phyloP scores from a whole-genome alignment of 2,113 vertebrate genomes.

The Crotophaga sulcirostris region DNA sequence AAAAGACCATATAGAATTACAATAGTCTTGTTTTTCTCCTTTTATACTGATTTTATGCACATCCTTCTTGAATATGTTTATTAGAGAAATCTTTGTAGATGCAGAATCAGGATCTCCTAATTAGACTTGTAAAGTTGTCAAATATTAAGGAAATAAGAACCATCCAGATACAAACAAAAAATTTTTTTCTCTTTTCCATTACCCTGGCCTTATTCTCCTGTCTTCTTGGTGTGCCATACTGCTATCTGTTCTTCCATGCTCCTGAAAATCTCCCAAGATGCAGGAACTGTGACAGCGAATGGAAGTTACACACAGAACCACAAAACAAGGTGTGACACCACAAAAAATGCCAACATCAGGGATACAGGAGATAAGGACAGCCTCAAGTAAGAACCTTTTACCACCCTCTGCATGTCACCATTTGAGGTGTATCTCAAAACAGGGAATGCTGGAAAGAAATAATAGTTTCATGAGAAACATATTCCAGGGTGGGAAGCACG shows the following conservation, averaged over 20 bases:
- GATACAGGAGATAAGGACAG: background rate
- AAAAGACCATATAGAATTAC: background rate
- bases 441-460: background rate
- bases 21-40: background rate
- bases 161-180: background rate
- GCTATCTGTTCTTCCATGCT: fast-evolving
- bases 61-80: background rate
- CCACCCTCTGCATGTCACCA: background rate
- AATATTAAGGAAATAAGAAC: background rate
- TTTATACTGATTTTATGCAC: background rate
- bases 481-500: background rate
- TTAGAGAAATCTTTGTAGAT: background rate
- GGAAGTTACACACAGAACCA: background rate
- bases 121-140: background rate
- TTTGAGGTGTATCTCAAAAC: background rate
- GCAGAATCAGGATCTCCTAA: background rate
- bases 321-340: background rate
- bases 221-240: background rate
- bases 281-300: background rate
- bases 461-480: background rate
- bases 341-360: background rate
- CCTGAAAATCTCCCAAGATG: background rate
- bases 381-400: background rate
- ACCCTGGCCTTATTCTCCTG: background rate
- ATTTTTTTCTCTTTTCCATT: background rate